Conservation (phyloP, 2,113 vertebrate species). For the Vimba vimba region DNA sequence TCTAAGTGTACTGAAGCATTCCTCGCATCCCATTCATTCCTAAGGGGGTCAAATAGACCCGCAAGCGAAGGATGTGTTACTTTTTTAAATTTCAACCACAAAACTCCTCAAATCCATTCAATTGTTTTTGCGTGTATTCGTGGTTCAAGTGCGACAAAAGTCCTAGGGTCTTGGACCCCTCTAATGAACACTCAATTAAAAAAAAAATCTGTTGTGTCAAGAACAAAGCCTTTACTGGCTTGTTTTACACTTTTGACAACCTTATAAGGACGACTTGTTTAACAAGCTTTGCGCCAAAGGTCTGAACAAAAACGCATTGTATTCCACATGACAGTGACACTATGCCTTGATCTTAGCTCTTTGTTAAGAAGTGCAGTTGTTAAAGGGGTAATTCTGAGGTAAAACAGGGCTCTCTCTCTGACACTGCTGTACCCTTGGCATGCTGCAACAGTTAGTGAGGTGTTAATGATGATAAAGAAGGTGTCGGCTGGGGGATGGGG, state of each 20-base stretch:
- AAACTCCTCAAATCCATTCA: too few species aligned
- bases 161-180: too few species aligned
- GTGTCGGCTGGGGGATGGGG: constrained; percentile 53
- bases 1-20: too few species aligned
- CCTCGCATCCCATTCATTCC: too few species aligned
- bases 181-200: too few species aligned
- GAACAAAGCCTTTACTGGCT: not conserved
- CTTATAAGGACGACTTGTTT: not conserved
- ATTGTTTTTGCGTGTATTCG: too few species aligned
- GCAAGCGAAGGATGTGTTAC: too few species aligned
- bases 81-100: too few species aligned
- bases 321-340: constrained; percentile 7
- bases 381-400: constrained; percentile 56
- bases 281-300: not conserved
- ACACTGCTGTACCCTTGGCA: constrained; percentile 59
- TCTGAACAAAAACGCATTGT: not conserved
- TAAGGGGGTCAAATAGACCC: too few species aligned
- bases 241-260: not conserved
- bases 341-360: constrained; percentile 51
- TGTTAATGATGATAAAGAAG: constrained; percentile 73
- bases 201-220: not conserved
- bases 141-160: too few species aligned
- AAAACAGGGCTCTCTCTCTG: constrained; percentile 63
- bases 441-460: constrained; percentile 60
- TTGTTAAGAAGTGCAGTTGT: not conserved